A percentile compares a stretch with the other conserved stretches of the same genome.
Evolutionary conservation across 2,797 vertebrate species (phyloP).

Genomic region (Danio jaintianensis): DNA sequence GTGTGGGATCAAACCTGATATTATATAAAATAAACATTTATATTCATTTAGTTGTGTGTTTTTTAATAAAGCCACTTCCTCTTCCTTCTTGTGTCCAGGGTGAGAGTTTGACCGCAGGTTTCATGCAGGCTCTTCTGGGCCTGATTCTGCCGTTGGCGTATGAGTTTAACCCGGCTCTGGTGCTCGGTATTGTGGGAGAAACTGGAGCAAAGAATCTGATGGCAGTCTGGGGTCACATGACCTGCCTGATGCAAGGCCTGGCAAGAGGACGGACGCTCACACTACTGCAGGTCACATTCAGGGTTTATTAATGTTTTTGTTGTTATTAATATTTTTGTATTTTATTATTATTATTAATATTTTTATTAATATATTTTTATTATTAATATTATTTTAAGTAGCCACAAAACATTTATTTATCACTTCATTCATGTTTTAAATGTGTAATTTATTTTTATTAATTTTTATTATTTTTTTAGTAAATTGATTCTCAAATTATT

Average conservation of each 20-base stretch:
- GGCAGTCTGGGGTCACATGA: conserved; percentile 74
- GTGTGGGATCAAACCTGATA: conserved; percentile 57
- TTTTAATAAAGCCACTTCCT: background rate
- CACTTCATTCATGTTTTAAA: background rate
- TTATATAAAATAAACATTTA: background rate
- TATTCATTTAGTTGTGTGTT: too few species aligned
- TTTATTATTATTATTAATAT: too few species aligned
- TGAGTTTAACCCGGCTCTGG: conserved; percentile 74
- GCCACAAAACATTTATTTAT: background rate
- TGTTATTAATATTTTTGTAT: too few species aligned
- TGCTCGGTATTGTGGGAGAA: conserved; percentile 67
- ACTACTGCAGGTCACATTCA: conserved; percentile 73
- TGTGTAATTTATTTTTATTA: too few species aligned
- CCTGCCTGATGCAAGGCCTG: conserved; percentile 73
- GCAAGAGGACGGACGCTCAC: conserved; percentile 75
- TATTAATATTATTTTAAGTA: background rate
- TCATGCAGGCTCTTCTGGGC: conserved; percentile 69
- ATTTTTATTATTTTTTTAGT: too few species aligned
- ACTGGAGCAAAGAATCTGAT: conserved; percentile 40
- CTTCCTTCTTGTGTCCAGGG: conserved; percentile 62
- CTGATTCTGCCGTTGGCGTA: conserved; percentile 79
- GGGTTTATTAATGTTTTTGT: background rate
- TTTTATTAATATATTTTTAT: too few species aligned
- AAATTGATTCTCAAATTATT: too few species aligned
- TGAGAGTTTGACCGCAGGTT: conserved; percentile 63